phyloP scores from a whole-genome alignment of 1,140 invertebrate species.

The Drosophila murphyi region DNA sequence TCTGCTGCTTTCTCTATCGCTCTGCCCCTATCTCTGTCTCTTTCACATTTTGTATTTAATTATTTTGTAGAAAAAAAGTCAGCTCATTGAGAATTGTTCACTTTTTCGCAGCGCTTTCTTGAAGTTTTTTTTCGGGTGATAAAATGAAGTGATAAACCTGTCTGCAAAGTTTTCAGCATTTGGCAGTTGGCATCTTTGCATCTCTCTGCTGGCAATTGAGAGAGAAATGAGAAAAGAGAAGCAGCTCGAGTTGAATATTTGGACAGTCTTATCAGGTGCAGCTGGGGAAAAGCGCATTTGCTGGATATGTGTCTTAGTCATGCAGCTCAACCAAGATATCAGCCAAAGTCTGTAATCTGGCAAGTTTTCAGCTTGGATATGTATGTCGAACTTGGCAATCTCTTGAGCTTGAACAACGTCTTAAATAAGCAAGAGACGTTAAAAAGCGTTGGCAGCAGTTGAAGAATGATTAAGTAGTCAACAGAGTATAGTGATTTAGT shows the following conservation, averaged over 20 bases:
- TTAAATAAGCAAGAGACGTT: background rate
- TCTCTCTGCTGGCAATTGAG: conserved; percentile 7
- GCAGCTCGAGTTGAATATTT: conserved; percentile 10
- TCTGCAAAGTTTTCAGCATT: conserved; percentile 71
- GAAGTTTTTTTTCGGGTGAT: conserved; percentile 65
- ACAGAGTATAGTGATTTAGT: too few relatives aligned
- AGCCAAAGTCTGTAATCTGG: background rate
- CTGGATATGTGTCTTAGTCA: conserved; percentile 19
- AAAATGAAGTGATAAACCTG: conserved; percentile 81
- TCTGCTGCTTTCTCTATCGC: background rate
- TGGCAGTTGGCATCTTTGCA: conserved; percentile 58
- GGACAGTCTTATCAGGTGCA: conserved; percentile 34
- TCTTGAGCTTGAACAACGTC: background rate
- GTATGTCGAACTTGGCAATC: conserved; percentile 18
- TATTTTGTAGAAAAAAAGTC: conserved; percentile 59
- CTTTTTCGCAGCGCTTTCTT: conserved; percentile 27
- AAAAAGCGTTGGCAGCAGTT: background rate
- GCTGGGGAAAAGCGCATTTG: background rate
- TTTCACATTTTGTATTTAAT: conserved; percentile 69
- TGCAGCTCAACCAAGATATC: conserved; percentile 5
- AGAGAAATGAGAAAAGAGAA: background rate
- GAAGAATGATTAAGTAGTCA: too few relatives aligned
- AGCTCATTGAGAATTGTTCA: conserved; percentile 57
- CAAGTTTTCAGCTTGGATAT: conserved; percentile 23
- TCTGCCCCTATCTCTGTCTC: conserved; percentile 1